A percentile compares a stretch with the other conserved stretches of the same genome.
phyloP scores from a whole-genome alignment of 2,113 vertebrate genomes.

The Bothrops jararaca region DNA sequence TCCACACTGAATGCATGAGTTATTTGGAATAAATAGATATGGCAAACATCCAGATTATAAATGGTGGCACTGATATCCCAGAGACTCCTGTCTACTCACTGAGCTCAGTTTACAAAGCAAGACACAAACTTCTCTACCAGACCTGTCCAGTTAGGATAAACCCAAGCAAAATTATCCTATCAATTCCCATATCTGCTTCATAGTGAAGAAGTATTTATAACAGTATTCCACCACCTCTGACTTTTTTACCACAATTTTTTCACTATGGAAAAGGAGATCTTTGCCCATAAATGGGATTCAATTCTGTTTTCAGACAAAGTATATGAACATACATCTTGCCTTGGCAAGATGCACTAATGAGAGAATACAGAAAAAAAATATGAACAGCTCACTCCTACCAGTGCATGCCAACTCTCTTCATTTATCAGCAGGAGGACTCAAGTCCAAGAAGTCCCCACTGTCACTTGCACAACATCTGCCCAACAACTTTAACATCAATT shows the following conservation, averaged over 20 bases:
- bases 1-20: background rate
- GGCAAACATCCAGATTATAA: background rate
- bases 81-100: background rate
- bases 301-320: background rate
- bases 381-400: too few species aligned
- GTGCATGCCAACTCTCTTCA: too few species aligned
- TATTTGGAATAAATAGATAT: background rate
- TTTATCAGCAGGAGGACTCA: background rate
- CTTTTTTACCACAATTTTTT: background rate
- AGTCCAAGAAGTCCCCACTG: background rate
- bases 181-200: background rate
- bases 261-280: background rate
- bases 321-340: background rate
- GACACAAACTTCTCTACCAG: background rate
- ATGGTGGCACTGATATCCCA: background rate
- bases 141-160: background rate
- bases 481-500: background rate
- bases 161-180: background rate
- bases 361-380: background rate
- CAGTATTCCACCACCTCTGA: background rate
- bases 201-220: background rate
- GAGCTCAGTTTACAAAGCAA: background rate
- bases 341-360: background rate
- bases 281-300: background rate
- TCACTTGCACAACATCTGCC: background rate